Evolutionary conservation across 1,140 invertebrate genomes (phyloP).

Genomic region (Coenobita brevimanus): DNA sequence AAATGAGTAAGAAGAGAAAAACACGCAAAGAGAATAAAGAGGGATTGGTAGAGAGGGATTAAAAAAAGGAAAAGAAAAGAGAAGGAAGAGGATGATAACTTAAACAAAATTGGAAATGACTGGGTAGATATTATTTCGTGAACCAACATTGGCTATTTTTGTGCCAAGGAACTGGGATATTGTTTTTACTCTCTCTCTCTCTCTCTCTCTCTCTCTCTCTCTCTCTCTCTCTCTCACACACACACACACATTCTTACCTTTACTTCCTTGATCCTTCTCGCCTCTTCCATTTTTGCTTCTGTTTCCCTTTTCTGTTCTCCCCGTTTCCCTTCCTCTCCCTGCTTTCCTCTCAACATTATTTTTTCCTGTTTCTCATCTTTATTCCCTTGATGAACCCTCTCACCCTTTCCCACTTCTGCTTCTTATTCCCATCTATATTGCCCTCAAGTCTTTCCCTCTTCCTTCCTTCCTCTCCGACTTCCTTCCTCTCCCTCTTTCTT

Average conservation of each 20-base stretch:
- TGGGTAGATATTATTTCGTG: too few species aligned
- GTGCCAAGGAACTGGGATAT: not conserved
- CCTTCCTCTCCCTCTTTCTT: not conserved
- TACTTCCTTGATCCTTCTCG: not conserved
- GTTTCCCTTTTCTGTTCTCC: not conserved
- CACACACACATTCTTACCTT: not conserved
- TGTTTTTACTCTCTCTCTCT: not conserved
- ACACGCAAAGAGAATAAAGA: not conserved
- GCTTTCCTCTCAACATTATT: too few species aligned
- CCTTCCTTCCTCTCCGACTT: not conserved
- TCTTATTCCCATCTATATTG: too few species aligned
- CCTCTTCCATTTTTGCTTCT: not conserved
- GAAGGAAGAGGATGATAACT: not conserved
- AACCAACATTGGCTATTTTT: not conserved
- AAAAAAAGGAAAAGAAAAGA: conserved; percentile 3
- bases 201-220: not conserved
- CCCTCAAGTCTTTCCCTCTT: not conserved
- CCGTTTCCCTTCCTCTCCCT: not conserved
- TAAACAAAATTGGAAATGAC: too few species aligned
- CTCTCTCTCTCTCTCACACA: not conserved
- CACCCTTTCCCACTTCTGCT: too few species aligned
- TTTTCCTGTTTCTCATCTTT: too few species aligned
- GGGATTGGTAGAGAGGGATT: not conserved
- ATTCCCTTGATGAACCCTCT: too few species aligned
- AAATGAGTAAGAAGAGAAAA: not conserved